These are phyloP conservation scores for Melanostigma gelatinosum DNA, from an alignment of 2,113 vertebrate genomes.

Conservation along the genomic window DNA sequence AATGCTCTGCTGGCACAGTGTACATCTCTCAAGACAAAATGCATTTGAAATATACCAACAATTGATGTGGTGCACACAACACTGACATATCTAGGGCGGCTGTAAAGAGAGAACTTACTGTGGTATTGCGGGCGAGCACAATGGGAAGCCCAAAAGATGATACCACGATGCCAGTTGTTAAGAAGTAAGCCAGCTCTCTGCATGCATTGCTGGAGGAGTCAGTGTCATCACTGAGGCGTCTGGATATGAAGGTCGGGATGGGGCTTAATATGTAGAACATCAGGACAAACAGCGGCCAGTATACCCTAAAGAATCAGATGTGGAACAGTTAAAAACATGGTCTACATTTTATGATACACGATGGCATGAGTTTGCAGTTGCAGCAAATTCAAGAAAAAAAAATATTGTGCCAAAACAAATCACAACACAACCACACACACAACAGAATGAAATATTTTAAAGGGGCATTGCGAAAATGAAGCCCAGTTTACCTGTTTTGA, in stretches of 20 bases:
- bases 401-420: not conserved
- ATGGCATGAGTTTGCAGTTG: not conserved
- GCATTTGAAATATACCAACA: not conserved
- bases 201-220: constrained; percentile 92
- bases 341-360: not conserved
- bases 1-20: not conserved
- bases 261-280: constrained; percentile 93
- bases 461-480: not conserved
- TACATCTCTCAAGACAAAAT: not conserved
- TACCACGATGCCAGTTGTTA: constrained; percentile 96
- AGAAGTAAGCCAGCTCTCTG: constrained; percentile 92
- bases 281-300: constrained; percentile 96
- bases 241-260: constrained; percentile 92
- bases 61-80: not conserved
- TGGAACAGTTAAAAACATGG: not conserved
- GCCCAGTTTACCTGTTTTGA: not conserved
- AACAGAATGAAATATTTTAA: not conserved
- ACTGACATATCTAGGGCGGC: not conserved
- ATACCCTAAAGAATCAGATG: constrained; percentile 79
- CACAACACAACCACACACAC: not conserved
- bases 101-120: constrained; percentile 81
- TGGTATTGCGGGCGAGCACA: constrained; percentile 86
- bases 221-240: constrained; percentile 86
- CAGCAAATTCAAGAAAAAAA: not conserved
- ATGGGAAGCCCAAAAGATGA: constrained; percentile 93